These are phyloP conservation scores for Hapalemur alaotrensis DNA, from an alignment of 2,797 vertebrate genomes.

Conservation along the genomic window DNA sequence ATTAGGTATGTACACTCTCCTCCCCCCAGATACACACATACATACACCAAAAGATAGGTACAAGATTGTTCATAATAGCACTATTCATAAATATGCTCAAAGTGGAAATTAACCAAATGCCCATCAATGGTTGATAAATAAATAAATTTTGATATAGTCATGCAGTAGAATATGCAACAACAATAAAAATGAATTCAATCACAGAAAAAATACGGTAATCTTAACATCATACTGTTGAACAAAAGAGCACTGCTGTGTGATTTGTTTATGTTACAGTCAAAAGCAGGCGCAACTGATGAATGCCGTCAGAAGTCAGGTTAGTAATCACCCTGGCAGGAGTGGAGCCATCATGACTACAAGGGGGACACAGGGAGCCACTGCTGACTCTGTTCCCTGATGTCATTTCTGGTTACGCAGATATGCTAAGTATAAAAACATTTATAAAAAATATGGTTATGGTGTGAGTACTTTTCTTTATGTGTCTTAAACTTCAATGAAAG, in stretches of 20 bases:
- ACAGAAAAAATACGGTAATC: not conserved
- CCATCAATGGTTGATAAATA: not conserved
- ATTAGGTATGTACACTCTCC: not conserved
- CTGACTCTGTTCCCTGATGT: not conserved
- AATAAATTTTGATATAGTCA: not conserved
- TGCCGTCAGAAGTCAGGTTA: not conserved
- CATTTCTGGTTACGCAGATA: not conserved
- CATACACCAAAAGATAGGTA: not conserved
- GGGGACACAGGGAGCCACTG: accelerated
- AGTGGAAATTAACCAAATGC: not conserved
- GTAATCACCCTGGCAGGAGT: not conserved
- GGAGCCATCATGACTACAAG: too few relatives aligned
- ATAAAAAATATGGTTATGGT: not conserved
- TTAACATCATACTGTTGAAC: not conserved
- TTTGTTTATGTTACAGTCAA: not conserved
- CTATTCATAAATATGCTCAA: not conserved
- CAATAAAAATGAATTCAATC: not conserved
- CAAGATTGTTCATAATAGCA: not conserved
- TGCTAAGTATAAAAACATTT: not conserved
- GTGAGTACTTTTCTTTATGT: not conserved
- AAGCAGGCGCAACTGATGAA: not conserved
- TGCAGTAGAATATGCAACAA: not conserved
- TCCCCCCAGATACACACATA: not conserved
- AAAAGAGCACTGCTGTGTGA: not conserved
- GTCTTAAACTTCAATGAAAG: not conserved